A percentile compares a stretch with the other conserved stretches of the same genome.
These are phyloP conservation scores for Patagioenas fasciata DNA, from an alignment of 2,113 vertebrate genomes.

Conservation along the genomic window DNA sequence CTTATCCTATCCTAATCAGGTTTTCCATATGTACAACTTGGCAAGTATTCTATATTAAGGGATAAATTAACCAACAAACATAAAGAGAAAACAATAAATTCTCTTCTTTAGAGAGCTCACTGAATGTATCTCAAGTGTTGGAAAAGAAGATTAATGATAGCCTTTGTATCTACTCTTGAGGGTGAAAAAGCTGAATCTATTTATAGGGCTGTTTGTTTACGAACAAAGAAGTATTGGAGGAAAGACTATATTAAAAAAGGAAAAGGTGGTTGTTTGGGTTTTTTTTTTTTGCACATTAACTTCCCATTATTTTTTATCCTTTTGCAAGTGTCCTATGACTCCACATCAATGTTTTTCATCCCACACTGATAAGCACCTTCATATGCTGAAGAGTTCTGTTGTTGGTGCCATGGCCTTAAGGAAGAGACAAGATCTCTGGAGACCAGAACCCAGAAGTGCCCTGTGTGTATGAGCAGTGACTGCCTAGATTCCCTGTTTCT, in stretches of 20 bases:
- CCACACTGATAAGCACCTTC: background rate
- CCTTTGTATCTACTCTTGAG: background rate
- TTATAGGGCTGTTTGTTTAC: background rate
- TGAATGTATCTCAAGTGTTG: background rate
- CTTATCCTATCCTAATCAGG: background rate
- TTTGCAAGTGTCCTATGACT: background rate
- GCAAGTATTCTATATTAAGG: background rate
- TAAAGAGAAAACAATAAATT: background rate
- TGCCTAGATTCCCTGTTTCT: background rate
- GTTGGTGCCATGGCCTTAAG: background rate
- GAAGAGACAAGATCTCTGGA: background rate
- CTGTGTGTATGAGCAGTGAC: fast-evolving
- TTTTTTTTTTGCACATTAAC: background rate
- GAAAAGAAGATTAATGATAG: background rate
- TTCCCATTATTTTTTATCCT: background rate
- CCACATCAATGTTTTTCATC: background rate
- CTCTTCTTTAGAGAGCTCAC: background rate
- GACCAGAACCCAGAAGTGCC: background rate
- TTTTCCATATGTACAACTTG: background rate
- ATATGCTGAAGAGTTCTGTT: background rate
- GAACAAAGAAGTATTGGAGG: background rate
- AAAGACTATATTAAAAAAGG: background rate
- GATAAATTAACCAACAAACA: background rate
- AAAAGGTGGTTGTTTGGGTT: background rate
- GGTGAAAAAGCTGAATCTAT: background rate